Percentiles rank a stretch among this genome's conserved stretches.
phyloP scores from a whole-genome alignment of 2,888 invertebrate species.

The Exocentrus adspersus region DNA sequence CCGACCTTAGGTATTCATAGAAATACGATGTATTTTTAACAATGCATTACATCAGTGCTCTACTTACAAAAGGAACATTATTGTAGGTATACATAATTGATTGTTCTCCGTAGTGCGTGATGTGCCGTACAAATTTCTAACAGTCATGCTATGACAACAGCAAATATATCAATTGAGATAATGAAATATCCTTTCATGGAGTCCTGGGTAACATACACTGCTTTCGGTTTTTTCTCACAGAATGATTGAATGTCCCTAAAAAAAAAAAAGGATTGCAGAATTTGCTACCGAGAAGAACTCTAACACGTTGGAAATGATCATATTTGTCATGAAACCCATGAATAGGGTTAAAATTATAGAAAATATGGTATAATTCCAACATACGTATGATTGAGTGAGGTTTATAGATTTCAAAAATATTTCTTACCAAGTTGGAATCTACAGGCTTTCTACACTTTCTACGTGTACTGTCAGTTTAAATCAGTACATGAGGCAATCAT shows the following conservation, averaged over 20 bases:
- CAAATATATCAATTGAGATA: conserved; percentile 13
- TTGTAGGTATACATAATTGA: conserved; percentile 5
- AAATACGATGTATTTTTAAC: not conserved
- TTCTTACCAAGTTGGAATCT: no score
- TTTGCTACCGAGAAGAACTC: no score
- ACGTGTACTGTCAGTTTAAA: no score
- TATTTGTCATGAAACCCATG: no score
- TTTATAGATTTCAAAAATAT: no score
- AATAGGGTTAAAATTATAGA: no score
- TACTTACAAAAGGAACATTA: conserved; percentile 13
- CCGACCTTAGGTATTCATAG: not conserved
- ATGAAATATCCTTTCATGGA: not conserved
- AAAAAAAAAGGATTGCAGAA: not conserved
- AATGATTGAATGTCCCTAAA: not conserved
- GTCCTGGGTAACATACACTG: not conserved
- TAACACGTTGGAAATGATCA: no score
- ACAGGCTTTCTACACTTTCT: no score
- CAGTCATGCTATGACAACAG: conserved; percentile 8
- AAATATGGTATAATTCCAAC: no score
- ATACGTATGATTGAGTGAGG: no score
- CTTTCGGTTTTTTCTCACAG: not conserved
- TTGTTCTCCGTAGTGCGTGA: conserved; percentile 2
- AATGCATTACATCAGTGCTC: not conserved
- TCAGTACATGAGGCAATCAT: no score
- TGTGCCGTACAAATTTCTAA: conserved; percentile 6